Evolutionary conservation across 2,888 invertebrate species (phyloP).

Genomic region (Geotrupes spiniger): DNA sequence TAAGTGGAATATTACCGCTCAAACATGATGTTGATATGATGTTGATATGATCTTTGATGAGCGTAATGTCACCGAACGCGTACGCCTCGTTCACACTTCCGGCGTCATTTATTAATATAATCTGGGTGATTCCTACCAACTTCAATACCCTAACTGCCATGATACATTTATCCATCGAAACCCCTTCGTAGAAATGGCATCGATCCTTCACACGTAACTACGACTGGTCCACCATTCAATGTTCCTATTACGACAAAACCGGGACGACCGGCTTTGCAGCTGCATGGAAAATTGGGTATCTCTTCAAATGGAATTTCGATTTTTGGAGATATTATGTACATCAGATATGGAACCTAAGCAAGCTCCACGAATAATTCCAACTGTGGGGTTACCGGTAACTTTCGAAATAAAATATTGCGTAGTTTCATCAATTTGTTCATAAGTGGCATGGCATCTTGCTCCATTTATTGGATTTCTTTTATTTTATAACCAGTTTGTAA

Average conservation of each 20-base stretch:
- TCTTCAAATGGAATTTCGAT: conserved; percentile 75
- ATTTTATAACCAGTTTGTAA: too few species aligned
- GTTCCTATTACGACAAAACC: conserved; percentile 85
- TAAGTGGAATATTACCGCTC: conserved; percentile 83
- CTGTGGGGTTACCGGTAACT: conserved; percentile 55
- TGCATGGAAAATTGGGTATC: conserved; percentile 88
- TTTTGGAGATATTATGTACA: conserved; percentile 61
- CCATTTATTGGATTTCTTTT: too few species aligned
- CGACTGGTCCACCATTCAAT: conserved; percentile 70
- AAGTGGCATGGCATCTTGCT: too few species aligned
- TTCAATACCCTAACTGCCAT: conserved; percentile 93
- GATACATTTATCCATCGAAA: conserved; percentile 82
- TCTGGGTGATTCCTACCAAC: conserved; percentile 76
- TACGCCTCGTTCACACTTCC: conserved; percentile 84
- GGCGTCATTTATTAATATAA: conserved; percentile 91
- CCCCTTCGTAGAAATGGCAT: conserved; percentile 93
- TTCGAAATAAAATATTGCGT: neutral
- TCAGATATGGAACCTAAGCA: conserved; percentile 73
- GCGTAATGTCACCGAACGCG: conserved; percentile 89
- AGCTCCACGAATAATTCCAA: conserved; percentile 92
- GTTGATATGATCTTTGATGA: conserved; percentile 93
- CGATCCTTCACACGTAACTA: conserved; percentile 95
- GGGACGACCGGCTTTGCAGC: conserved; percentile 78
- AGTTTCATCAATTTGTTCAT: conserved; percentile 1
- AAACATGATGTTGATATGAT: conserved; percentile 93